Percentiles rank a stretch among this genome's conserved stretches.
Evolutionary conservation across 1,140 invertebrate species (phyloP).

Genomic region (Drosophila neocordata): DNA sequence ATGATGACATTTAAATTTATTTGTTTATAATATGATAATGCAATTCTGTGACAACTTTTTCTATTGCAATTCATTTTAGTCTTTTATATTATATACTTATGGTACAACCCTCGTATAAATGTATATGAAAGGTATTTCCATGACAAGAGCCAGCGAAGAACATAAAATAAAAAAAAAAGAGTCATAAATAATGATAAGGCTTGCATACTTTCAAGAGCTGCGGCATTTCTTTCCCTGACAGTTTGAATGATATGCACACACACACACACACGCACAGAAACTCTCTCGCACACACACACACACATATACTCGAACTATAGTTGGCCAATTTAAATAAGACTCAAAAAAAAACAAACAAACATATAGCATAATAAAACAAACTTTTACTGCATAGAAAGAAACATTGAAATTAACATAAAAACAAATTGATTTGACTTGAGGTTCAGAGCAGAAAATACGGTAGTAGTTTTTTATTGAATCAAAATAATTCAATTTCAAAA

Average conservation of each 20-base stretch:
- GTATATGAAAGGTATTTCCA: too few relatives aligned
- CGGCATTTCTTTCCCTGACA: background rate
- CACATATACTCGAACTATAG: background rate
- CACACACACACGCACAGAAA: background rate
- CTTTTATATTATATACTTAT: too few relatives aligned
- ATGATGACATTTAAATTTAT: too few relatives aligned
- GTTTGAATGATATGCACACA: background rate
- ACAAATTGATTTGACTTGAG: slow-evolving; percentile 37
- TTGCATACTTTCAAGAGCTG: background rate
- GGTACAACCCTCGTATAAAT: too few relatives aligned
- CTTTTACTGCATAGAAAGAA: background rate
- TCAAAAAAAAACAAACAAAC: too few relatives aligned
- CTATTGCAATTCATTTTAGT: too few relatives aligned
- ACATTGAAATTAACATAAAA: background rate
- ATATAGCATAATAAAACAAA: background rate
- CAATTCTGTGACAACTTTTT: too few relatives aligned
- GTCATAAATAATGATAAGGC: background rate
- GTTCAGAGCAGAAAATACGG: slow-evolving; percentile 82
- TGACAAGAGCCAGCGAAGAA: too few relatives aligned
- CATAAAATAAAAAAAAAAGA: background rate
- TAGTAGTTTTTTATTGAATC: slow-evolving; percentile 82
- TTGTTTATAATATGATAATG: too few relatives aligned
- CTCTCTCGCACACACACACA: background rate
- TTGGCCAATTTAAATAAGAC: background rate
- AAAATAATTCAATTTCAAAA: slow-evolving; percentile 30